Conservation (phyloP, 2,888 invertebrate genomes). For the Protophormia terraenovae region DNA sequence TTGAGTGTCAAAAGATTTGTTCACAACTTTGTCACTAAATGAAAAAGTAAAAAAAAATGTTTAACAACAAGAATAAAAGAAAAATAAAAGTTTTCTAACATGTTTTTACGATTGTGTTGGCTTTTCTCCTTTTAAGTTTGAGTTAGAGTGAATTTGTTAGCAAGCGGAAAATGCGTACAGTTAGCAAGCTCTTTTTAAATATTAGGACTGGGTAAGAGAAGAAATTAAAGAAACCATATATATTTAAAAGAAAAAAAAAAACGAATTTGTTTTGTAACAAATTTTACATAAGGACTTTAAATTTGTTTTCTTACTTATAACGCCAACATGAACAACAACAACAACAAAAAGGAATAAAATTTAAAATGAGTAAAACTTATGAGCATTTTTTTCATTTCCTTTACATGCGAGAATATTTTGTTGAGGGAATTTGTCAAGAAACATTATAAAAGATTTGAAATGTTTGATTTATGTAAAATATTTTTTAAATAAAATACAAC, state of each 20-base stretch:
- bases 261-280: conserved; percentile 7
- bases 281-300: conserved; percentile 27
- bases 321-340: not conserved
- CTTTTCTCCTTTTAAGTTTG: not conserved
- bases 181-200: not conserved
- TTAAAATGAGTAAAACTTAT: not conserved
- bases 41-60: too few species aligned
- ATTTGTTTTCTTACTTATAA: conserved; percentile 8
- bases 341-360: not conserved
- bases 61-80: conserved; percentile 1
- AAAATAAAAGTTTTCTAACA: conserved; percentile 46
- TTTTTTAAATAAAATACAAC: not conserved
- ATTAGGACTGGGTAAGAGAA: not conserved
- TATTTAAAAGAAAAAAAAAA: not conserved
- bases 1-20: conserved; percentile 65
- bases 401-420: conserved; percentile 19
- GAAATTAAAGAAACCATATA: not conserved
- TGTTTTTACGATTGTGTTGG: conserved; percentile 26
- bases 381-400: not conserved
- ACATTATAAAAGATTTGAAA: not conserved
- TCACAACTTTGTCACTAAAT: conserved; percentile 56
- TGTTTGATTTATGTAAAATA: conserved; percentile 10
- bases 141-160: not conserved
- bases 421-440: conserved; percentile 20
- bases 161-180: conserved; percentile 16